Conservation (phyloP, 2,113 vertebrate genomes). For the Dicentrarchus labrax region DNA sequence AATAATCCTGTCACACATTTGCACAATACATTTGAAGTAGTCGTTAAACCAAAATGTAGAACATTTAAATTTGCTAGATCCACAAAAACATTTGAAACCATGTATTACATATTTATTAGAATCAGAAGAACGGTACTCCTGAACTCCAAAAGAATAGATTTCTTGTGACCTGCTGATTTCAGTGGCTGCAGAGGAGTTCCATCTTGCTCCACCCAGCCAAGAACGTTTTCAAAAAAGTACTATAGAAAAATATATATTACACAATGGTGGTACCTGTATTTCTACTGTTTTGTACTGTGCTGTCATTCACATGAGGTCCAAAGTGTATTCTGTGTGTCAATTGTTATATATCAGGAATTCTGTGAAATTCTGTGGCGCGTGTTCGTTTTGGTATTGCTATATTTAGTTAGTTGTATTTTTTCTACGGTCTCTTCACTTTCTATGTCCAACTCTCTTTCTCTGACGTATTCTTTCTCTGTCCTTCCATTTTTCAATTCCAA, state of each 20-base stretch:
- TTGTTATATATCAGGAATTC: slow-evolving; percentile 81
- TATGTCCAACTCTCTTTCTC: slow-evolving; percentile 43
- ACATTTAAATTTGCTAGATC: not conserved
- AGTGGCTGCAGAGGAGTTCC: slow-evolving; percentile 48
- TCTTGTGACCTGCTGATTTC: slow-evolving; percentile 31
- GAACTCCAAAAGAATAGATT: slow-evolving; percentile 23
- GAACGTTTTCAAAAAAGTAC: slow-evolving; percentile 72
- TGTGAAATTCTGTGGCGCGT: slow-evolving; percentile 82
- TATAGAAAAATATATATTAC: slow-evolving; percentile 75
- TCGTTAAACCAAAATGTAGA: not conserved
- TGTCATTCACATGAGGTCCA: slow-evolving; percentile 83
- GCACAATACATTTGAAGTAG: slow-evolving; percentile 26
- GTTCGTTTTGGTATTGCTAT: slow-evolving; percentile 80
- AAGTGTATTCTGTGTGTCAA: slow-evolving; percentile 81
- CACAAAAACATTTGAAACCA: not conserved
- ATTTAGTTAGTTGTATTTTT: slow-evolving; percentile 77
- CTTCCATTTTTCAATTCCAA: slow-evolving; percentile 46
- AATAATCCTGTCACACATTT: slow-evolving; percentile 15
- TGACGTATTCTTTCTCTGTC: slow-evolving; percentile 48
- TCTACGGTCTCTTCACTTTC: slow-evolving; percentile 61
- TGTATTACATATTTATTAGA: not conserved
- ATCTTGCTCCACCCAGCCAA: slow-evolving; percentile 59
- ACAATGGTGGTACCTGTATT: slow-evolving; percentile 81
- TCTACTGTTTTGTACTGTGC: slow-evolving; percentile 83
- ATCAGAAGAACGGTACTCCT: not conserved